These are phyloP conservation scores for Parotia lawesii DNA, from an alignment of 2,113 vertebrate genomes.

Conservation along the genomic window DNA sequence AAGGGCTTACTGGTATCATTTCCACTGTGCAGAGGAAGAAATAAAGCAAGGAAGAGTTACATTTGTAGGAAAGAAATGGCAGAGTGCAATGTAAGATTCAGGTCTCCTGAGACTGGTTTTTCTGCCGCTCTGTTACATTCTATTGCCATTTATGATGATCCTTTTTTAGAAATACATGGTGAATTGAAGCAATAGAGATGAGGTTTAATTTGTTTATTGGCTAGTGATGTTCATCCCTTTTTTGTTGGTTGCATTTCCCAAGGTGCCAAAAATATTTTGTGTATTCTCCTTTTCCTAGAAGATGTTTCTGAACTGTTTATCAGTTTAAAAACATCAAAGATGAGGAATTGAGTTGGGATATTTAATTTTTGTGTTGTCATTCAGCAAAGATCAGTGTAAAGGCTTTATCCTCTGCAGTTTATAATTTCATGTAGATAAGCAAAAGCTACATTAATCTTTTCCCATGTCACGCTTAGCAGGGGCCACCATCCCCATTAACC, in stretches of 20 bases:
- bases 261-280: neutral
- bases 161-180: neutral
- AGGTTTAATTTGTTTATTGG: neutral
- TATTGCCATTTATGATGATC: neutral
- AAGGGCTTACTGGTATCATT: neutral
- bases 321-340: neutral
- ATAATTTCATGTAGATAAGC: neutral
- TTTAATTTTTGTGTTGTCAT: neutral
- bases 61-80: neutral
- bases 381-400: neutral
- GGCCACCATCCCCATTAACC: neutral
- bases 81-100: neutral
- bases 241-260: neutral
- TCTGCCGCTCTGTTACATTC: neutral
- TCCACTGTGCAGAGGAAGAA: neutral
- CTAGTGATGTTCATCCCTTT: neutral
- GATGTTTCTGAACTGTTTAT: neutral
- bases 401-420: neutral
- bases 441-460: neutral
- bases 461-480: neutral
- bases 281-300: neutral
- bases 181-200: neutral
- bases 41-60: neutral
- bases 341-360: neutral
- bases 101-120: neutral